phyloP scores from a whole-genome alignment of 1,140 invertebrate species.

The Diachasmimorpha longicaudata region DNA sequence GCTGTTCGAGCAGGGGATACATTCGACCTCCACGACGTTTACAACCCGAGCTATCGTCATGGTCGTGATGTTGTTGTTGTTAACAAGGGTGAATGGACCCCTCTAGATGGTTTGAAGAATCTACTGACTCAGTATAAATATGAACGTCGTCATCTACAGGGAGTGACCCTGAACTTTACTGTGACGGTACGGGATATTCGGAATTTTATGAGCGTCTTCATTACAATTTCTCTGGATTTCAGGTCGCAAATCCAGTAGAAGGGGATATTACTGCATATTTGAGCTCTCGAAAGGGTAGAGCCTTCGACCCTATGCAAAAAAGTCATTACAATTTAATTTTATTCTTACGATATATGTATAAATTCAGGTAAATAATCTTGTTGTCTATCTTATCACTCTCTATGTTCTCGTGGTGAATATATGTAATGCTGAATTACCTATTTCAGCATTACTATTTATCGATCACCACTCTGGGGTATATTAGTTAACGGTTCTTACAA shows the following conservation, averaged over 20 bases:
- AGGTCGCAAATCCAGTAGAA: neutral
- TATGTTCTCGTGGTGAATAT: neutral
- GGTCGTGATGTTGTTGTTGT: slow-evolving; percentile 60
- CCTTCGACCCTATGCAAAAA: neutral
- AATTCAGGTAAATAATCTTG: slow-evolving; percentile 40
- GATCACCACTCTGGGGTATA: slow-evolving; percentile 68
- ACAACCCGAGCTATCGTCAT: slow-evolving; percentile 62
- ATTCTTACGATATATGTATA: neutral
- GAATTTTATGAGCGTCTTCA: neutral
- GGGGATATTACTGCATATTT: neutral
- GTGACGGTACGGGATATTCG: slow-evolving; percentile 49
- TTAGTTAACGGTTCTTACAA: slow-evolving; percentile 69
- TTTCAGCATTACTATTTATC: neutral
- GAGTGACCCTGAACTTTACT: slow-evolving; percentile 60
- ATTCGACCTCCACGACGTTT: slow-evolving; percentile 45
- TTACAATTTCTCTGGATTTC: neutral
- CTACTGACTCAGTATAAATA: slow-evolving; percentile 52
- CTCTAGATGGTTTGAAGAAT: slow-evolving; percentile 44
- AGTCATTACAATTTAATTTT: neutral
- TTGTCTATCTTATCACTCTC: no score
- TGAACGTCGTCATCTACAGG: slow-evolving; percentile 61
- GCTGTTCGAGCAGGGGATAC: slow-evolving; percentile 26
- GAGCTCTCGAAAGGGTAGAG: neutral
- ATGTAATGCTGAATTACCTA: slow-evolving; percentile 35
- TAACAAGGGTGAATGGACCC: slow-evolving; percentile 59